Evolutionary conservation across 2,888 invertebrate species (phyloP).

Genomic region (Griposia aprilina): DNA sequence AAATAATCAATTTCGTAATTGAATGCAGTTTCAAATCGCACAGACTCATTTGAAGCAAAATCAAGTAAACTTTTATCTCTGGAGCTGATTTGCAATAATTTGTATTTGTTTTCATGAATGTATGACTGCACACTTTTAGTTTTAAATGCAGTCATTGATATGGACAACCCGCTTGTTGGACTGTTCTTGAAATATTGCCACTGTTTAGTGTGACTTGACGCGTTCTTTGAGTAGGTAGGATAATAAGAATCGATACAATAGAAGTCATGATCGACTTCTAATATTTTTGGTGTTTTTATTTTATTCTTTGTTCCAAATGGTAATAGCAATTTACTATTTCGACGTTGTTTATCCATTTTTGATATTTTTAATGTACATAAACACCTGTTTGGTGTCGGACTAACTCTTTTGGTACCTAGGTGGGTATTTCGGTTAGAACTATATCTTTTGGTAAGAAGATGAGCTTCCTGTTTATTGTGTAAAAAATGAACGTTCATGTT

Average conservation of each 20-base stretch:
- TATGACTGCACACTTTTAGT: conserved; percentile 30
- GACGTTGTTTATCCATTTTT: conserved; percentile 21
- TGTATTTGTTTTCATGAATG: conserved; percentile 25
- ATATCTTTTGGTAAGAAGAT: not conserved
- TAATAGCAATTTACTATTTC: conserved; percentile 15
- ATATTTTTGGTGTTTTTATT: conserved; percentile 27
- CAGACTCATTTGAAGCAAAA: conserved; percentile 25
- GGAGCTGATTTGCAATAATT: conserved; percentile 27
- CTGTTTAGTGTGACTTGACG: conserved; percentile 20
- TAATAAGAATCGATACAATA: conserved; percentile 11
- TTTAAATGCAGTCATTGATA: conserved; percentile 43
- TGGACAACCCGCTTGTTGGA: conserved; percentile 28
- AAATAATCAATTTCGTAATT: conserved; percentile 27
- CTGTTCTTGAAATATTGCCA: conserved; percentile 33
- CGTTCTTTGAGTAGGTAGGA: conserved; percentile 12
- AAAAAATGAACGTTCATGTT: conserved; percentile 14
- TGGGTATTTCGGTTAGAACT: not conserved
- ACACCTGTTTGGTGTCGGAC: conserved; percentile 9
- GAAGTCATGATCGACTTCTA: conserved; percentile 7
- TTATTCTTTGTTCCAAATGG: conserved; percentile 22
- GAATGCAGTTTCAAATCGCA: conserved; percentile 51
- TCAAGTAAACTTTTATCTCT: conserved; percentile 13
- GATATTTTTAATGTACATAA: conserved; percentile 28
- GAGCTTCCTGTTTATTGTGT: conserved; percentile 13
- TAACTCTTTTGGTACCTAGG: not conserved